Evolutionary conservation across 1,140 invertebrate genomes (phyloP), one percentile per base, ranked within the genome.

Genomic region (Rhyzopertha dominica): DNA sequence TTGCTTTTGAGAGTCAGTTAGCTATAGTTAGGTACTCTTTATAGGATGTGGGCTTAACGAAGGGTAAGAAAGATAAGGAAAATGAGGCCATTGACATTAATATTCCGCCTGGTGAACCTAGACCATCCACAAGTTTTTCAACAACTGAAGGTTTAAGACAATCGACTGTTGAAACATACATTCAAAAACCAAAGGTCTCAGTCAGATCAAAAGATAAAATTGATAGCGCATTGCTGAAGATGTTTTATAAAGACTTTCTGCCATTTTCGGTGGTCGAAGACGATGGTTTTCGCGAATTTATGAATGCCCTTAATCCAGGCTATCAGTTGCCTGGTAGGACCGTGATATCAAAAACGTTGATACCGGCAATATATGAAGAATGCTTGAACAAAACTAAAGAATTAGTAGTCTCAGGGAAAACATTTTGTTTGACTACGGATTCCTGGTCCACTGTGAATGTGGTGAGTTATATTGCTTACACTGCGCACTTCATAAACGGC

Each of bases 211-310:
- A 35, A 25, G 51, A 42, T 47, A 45, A 49, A 53, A 44, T 53
- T 8, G 36, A 44, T 53, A 13, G 44, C 41, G 32, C 24, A 35
- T 31, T 54, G n/a, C 9, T 51, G 16, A 14, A 29, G 23, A 14
- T 54, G 14, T 43, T 62, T 16, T 52, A 22, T 13, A 23, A 43
- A 8, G 57, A 61, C 30, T 58, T 47, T 51, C 58, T 62, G 43
- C 56, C 56, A 13, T 61, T 62, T 43, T 44, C 49, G 5, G 39
- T 62, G 16, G 54, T 63, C 2, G 57, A 61, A 49, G 55, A 61
- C 34, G 3, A 48, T 16, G 56, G 52, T 4, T 63, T 63, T 47
- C 42, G 34, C 32, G 14, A 23, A 19, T 64, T 58, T 41, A 48
- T 44, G 8, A 30, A 30, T 18, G 32, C 42, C 17, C 28, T 65